These are phyloP conservation scores for Mus spicilegus DNA, from an alignment of 2,113 vertebrate species.

Conservation along the genomic window DNA sequence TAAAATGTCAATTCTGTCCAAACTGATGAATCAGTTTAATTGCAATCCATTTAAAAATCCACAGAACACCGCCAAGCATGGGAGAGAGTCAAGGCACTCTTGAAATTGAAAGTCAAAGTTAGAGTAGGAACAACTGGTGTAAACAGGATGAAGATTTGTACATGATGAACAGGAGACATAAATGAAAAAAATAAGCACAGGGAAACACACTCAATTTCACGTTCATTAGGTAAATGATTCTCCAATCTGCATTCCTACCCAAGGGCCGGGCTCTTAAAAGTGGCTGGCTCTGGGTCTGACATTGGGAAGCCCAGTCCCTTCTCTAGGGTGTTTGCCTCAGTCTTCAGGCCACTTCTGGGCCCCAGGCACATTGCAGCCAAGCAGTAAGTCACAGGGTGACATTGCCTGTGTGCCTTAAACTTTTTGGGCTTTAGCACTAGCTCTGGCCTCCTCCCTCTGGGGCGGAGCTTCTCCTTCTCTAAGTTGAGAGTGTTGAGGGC, in stretches of 20 bases:
- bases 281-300: background rate
- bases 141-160: background rate
- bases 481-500: background rate
- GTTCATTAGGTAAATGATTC: background rate
- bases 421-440: too few species aligned
- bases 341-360: background rate
- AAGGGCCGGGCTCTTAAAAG: too few species aligned
- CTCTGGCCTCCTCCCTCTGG: background rate
- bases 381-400: background rate
- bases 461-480: background rate
- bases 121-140: background rate
- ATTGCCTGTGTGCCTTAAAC: background rate
- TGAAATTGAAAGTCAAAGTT: slow-evolving; percentile 47
- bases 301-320: background rate
- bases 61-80: background rate
- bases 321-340: background rate
- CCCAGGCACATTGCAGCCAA: background rate
- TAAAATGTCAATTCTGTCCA: background rate
- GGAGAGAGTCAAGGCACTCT: slow-evolving; percentile 1
- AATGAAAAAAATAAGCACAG: background rate
- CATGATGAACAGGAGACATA: background rate
- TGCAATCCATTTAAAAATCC: slow-evolving; percentile 29
- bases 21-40: background rate
- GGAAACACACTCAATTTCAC: background rate
- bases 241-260: background rate